Evolutionary conservation across 2,888 invertebrate species (phyloP).

Genomic region (Nemoura dubitans): DNA sequence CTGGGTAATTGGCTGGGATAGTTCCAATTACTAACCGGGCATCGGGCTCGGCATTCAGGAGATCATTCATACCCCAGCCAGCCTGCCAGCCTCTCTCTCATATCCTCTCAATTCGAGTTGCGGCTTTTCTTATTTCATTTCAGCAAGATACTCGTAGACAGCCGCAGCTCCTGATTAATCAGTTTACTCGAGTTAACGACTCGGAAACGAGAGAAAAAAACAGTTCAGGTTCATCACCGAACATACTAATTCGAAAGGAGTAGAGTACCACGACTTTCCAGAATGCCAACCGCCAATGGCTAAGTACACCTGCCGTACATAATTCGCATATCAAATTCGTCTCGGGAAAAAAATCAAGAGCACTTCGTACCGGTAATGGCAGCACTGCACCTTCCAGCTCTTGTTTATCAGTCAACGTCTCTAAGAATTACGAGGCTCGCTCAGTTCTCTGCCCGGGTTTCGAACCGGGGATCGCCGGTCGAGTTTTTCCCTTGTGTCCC

Average conservation of each 20-base stretch:
- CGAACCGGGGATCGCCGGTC: neutral
- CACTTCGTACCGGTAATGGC: neutral
- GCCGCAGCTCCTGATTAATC: slow-evolving; percentile 1
- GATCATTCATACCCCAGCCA: neutral
- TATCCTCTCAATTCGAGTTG: neutral
- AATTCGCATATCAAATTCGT: neutral
- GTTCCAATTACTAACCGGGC: neutral
- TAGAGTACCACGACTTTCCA: neutral
- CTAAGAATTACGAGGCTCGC: neutral
- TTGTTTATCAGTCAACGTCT: neutral
- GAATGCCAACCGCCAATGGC: neutral
- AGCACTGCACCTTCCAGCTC: neutral
- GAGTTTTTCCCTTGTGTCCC: neutral
- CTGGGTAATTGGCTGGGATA: neutral
- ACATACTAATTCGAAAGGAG: neutral
- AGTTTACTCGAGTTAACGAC: neutral
- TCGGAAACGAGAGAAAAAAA: neutral
- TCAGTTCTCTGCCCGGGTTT: neutral
- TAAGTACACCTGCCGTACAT: neutral
- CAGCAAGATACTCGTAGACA: neutral
- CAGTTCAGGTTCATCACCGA: neutral
- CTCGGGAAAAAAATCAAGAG: neutral
- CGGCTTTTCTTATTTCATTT: neutral
- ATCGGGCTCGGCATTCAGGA: neutral
- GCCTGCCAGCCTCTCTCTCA: neutral